Percentiles rank a stretch among this genome's conserved stretches.
Conservation (phyloP, 2,888 invertebrate genomes). For the Spilarctia lutea region DNA sequence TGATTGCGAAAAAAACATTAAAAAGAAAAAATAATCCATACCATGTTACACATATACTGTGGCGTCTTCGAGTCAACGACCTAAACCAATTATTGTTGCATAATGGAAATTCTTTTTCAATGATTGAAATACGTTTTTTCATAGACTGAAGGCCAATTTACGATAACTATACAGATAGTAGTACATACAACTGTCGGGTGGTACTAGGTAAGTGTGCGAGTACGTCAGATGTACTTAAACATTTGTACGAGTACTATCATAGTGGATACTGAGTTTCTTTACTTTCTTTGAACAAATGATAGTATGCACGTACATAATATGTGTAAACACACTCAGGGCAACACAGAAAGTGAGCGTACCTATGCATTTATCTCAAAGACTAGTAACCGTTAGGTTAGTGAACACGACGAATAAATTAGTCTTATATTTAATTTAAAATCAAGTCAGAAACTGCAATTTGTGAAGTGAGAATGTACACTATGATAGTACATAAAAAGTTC, state of each 20-base stretch:
- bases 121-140: conserved; percentile 74
- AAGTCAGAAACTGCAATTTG: neutral
- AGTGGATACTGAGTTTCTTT: neutral
- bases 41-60: conserved; percentile 67
- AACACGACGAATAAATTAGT: neutral
- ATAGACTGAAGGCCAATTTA: conserved; percentile 66
- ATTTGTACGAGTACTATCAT: neutral
- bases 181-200: neutral
- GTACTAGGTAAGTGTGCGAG: neutral
- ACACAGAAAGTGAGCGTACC: neutral
- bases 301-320: neutral
- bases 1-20: conserved; percentile 66
- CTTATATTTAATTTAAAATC: too few relatives aligned
- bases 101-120: conserved; percentile 72
- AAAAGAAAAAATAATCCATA: conserved; percentile 53
- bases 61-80: conserved; percentile 73
- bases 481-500: neutral
- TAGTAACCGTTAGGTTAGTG: neutral
- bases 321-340: neutral
- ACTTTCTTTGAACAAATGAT: neutral
- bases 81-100: conserved; percentile 79
- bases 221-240: neutral
- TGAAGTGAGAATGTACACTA: neutral
- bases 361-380: neutral
- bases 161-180: conserved; percentile 66